phyloP scores from a whole-genome alignment of 1,140 invertebrate species.

The Ceratoteleas bidentatus region DNA sequence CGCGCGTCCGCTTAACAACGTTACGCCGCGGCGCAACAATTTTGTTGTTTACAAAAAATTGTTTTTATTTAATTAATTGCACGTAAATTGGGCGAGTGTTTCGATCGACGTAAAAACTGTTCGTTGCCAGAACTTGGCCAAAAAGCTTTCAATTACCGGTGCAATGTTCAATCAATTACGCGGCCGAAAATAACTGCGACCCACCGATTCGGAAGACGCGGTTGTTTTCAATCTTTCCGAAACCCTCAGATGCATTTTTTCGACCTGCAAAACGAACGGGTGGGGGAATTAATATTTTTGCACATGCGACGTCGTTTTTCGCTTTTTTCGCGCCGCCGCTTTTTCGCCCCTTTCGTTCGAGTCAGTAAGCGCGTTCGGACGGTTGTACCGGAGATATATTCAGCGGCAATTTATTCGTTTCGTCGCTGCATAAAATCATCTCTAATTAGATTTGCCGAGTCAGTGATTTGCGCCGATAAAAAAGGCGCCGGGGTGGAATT shows the following conservation, averaged over 20 bases:
- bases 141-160: conserved; percentile 50
- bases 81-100: conserved; percentile 35
- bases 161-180: conserved; percentile 47
- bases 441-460: conserved; percentile 63
- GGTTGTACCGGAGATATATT: conserved; percentile 52
- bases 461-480: conserved; percentile 65
- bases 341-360: conserved; percentile 18
- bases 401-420: conserved; percentile 59
- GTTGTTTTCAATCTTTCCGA: conserved; percentile 27
- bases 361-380: conserved; percentile 35
- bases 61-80: conserved; percentile 54
- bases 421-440: conserved; percentile 64
- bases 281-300: background rate
- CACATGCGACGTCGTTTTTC: background rate
- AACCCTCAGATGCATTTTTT: conserved; percentile 3
- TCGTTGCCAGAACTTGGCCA: conserved; percentile 37
- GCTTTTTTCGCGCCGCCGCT: background rate
- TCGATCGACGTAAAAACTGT: conserved; percentile 15
- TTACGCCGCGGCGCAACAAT: conserved; percentile 8
- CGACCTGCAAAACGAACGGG: no score
- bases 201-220: conserved; percentile 21
- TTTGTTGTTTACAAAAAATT: conserved; percentile 48
- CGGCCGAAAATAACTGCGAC: conserved; percentile 30
- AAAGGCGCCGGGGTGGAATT: conserved; percentile 47
- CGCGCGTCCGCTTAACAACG: conserved; percentile 29